Evolutionary conservation across 2,797 vertebrate genomes (phyloP), one percentile per base, ranked within the genome.

Genomic region (Rhinogobio ventralis): DNA sequence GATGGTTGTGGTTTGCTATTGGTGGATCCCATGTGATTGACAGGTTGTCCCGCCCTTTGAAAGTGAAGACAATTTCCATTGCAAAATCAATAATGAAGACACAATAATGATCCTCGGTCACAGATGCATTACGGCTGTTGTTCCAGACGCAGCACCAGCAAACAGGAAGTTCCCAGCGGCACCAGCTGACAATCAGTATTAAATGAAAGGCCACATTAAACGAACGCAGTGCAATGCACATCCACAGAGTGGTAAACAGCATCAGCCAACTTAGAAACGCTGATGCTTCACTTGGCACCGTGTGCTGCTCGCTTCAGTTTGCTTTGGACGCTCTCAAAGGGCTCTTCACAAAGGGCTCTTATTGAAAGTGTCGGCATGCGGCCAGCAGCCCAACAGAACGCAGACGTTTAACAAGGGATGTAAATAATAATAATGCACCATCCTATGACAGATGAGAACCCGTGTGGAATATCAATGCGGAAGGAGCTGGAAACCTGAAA

Each of bases 341-440:
- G 1, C 53, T 60, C 33, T 72, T 62, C 53, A 72, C 36, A 82
- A 72, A 82, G 80, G 33, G 13, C 39, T 46, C 33, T 60, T 72
- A 82, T 73, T 82, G 68, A 82, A 82, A 62, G 80, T 73, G 53
- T 73, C 39, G 80, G 80, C 80, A 64, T 23, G 28, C 20, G 25
- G 55, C 80, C 80, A 82, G 42, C 39, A 2, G 51, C 25, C 51
- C n/a, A 28, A 57, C 28, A 62, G 25, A 60, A 36, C 25, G 5
- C 28, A 11, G 1, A 51, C 14, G 42, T 73, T 62, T 60, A 82
- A 62, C 42, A 72, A 82, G 77, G 42, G 76, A 78, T 6, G 39
- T 79, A 79, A 67, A 79, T 67, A 64, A 79, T 79, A 67, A 79
- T 49, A 51, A 67, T 9, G 45, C 42, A 46, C 39, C 39, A 13